A percentile compares a stretch with the other conserved stretches of the same genome.
Conservation (phyloP, 2,888 invertebrate genomes). For the Apoda limacodes region DNA sequence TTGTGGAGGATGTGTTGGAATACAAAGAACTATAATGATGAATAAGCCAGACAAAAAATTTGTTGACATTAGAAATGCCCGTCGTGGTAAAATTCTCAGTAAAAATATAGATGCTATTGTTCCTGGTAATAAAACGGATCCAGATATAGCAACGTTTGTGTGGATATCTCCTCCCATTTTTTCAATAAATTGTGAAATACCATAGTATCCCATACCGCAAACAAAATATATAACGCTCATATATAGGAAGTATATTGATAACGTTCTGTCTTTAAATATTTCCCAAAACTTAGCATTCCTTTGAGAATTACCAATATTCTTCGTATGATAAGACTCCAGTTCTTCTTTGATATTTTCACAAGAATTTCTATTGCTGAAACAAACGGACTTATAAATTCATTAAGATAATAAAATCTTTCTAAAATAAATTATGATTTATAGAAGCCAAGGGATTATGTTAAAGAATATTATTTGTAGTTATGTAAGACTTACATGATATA, state of each 20-base stretch:
- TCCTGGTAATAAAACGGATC: conserved; percentile 72
- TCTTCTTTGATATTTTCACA: conserved; percentile 30
- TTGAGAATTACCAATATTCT: conserved; percentile 11
- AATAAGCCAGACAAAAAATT: conserved; percentile 47
- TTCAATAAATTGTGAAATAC: conserved; percentile 82
- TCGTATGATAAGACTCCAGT: conserved; percentile 29
- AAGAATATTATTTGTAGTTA: too few species aligned
- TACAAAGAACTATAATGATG: conserved; percentile 33
- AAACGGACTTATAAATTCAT: conserved; percentile 1
- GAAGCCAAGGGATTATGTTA: too few species aligned
- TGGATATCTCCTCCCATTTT: conserved; percentile 82
- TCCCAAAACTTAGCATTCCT: conserved; percentile 35
- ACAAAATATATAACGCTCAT: conserved; percentile 80
- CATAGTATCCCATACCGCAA: conserved; percentile 87
- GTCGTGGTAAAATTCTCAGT: conserved; percentile 71
- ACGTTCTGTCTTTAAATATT: conserved; percentile 49
- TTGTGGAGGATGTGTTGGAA: conserved; percentile 22
- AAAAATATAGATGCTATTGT: conserved; percentile 68
- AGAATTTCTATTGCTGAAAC: conserved; percentile 33
- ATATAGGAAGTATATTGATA: conserved; percentile 72
- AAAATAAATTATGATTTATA: too few species aligned
- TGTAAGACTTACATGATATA: too few species aligned
- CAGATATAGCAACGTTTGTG: conserved; percentile 81
- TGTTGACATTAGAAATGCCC: conserved; percentile 69
- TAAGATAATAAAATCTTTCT: too few species aligned